Base-by-base conservation (phyloP, 2,797 vertebrate genomes). In the Gambelia wislizenii region DNA sequence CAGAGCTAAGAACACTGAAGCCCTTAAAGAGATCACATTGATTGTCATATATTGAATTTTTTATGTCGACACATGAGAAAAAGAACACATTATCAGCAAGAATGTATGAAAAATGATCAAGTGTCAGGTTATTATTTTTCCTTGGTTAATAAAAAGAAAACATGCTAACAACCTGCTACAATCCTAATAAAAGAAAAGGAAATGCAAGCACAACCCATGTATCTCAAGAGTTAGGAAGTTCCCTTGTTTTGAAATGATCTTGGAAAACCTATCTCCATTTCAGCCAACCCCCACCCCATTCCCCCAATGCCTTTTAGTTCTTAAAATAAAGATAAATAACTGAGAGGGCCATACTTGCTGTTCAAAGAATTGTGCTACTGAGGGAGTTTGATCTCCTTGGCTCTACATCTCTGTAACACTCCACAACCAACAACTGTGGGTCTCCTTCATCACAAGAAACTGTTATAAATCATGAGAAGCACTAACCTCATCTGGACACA, bases 11-110 rank as follows among this genome's bases (percentile, higher is more conserved):
- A 87, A 49, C 82, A 95, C 96, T 94, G 94, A 95, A 97, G 97
- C 97, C 97, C 97, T 97, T 97, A 94, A 92, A 91, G 95, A 97
- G 96, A 95, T 97, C 96, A 94, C 96, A 87, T 92, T 97, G 97
- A 97, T 97, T 97, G 97, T 97, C 97, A 86, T 89, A 89, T 85
- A 86, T 67, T 76, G 78, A 82, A 76, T 67, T 42, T n/a, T 89
- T 83, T 86, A 83, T 90, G 61, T 30, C 27, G 70, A 39, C 42
- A 33, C 67, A 47, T 56, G 72, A 82, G 84, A 61, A 89, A 86
- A 85, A 56, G 78, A 89, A 89, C 80, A 76, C 18, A 52, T 86
- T 44, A 81, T 81, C 47, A 42, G 84, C 69, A 83, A 81, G 42
- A n/a, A 76, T 44, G 70, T 44, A 76, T 54, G 44, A 79, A 79